Base-by-base conservation (phyloP, 2,113 vertebrate genomes). In the Chaetops frenatus region DNA sequence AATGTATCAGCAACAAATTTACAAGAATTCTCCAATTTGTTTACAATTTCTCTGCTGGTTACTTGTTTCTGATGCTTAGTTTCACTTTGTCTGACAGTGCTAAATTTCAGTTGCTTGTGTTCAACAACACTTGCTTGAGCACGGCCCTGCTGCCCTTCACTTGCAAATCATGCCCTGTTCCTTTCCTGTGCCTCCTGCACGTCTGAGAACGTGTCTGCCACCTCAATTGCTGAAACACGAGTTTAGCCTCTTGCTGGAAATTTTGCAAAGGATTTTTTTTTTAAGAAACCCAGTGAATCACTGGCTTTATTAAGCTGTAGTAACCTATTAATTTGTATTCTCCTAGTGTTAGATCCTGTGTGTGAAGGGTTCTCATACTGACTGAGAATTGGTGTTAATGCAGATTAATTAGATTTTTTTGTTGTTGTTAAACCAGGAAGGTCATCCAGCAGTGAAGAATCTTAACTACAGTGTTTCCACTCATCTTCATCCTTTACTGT, bases 81-180 rank as follows among this genome's bases (percentile, higher is more conserved):
- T 92, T 87, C 80, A 42, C 40, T 50, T 76, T 81, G 80, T 31
- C 38, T 62, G 64, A 33, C 28, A 51, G 6, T 20, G 24, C 12
- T 56, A n/a, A 42, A 35, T 74, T 56, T 67, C 24, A 44, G 28
- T 51, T 47, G 50, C 9, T 33, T 76, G 9, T 7, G 15, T 73
- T 79, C 16, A 70, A 15, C 48, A n/a, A 0, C 4, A 4, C 8
- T 61, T 51, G 36, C 24, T 42, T 57, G 77, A 69, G 38, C 12
- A 35, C 2, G 18, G 25, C n/a, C 31, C 50, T 54, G 29, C 60
- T 62, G 87, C 42, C 25, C 6, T 70, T 12, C 2, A 0, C 29
- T 66, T 84, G 36, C 62, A 50, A 8, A 36, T 31, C 61, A 6
- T 1, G 1, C 1, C 0, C 0, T 58, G 31, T n/a, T 74, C 61